A percentile compares a stretch with the other conserved stretches of the same genome.
Conservation (phyloP, 2,113 vertebrate species). For the Chamaea fasciata region DNA sequence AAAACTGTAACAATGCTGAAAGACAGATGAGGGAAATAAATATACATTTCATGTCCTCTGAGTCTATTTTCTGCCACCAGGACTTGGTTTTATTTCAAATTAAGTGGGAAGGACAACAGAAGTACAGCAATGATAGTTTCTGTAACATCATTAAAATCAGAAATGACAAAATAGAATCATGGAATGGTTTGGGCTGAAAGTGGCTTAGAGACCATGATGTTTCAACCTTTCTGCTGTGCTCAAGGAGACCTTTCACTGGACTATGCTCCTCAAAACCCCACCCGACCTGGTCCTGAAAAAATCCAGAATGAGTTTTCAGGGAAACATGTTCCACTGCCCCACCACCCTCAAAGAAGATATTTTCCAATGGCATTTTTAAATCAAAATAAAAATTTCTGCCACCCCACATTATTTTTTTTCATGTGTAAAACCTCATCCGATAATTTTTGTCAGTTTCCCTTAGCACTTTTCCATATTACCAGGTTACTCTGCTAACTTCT, state of each 20-base stretch:
- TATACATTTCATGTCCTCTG: not conserved
- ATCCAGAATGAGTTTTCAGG: not conserved
- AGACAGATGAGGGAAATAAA: not conserved
- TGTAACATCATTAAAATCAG: not conserved
- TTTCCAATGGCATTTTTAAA: not conserved
- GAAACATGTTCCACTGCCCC: accelerated
- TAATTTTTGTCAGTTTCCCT: not conserved
- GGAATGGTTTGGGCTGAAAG: not conserved
- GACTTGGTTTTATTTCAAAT: not conserved
- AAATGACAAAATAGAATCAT: not conserved
- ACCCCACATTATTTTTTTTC: not conserved
- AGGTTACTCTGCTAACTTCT: not conserved
- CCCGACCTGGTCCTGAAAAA: no score
- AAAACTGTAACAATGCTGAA: not conserved
- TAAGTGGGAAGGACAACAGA: not conserved
- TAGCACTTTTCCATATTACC: not conserved
- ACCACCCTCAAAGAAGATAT: not conserved
- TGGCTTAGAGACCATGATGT: accelerated
- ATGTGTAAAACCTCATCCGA: not conserved
- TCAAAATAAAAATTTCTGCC: not conserved
- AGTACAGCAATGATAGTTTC: not conserved
- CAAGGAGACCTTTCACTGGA: not conserved
- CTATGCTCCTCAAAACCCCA: not conserved
- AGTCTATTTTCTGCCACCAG: not conserved
- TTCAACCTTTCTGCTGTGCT: not conserved